These are phyloP conservation scores for Silurus aristotelis DNA, from an alignment of 2,797 vertebrate species.

Conservation along the genomic window DNA sequence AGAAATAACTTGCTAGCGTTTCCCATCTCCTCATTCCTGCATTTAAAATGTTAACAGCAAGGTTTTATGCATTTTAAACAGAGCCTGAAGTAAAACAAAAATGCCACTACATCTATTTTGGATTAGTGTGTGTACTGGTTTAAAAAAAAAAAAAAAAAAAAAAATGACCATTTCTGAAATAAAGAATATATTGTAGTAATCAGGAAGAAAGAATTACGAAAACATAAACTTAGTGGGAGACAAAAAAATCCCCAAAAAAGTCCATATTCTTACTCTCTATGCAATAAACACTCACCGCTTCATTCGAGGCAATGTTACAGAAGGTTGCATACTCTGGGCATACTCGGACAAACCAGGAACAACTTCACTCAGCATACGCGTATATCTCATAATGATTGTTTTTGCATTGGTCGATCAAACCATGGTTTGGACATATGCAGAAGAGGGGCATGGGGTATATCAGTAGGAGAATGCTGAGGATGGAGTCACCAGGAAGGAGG, in stretches of 20 bases:
- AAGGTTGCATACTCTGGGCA: not conserved
- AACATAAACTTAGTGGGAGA: not conserved
- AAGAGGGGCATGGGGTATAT: too few species aligned
- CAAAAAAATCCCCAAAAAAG: too few species aligned
- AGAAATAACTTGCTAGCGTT: not conserved
- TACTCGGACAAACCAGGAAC: slow-evolving; percentile 19
- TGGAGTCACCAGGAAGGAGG: too few species aligned
- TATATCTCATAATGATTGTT: not conserved
- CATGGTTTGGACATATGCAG: too few species aligned
- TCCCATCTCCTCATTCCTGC: not conserved
- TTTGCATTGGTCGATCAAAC: too few species aligned
- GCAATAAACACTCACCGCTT: not conserved
- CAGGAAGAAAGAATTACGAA: not conserved
- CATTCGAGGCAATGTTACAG: not conserved
- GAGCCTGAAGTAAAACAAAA: not conserved
- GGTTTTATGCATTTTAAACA: not conserved
- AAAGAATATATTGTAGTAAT: not conserved
- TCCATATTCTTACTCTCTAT: not conserved
- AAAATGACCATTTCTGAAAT: not conserved
- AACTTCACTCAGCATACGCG: slow-evolving; percentile 19
- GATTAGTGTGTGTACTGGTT: not conserved
- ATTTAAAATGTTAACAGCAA: not conserved
- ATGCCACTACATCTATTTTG: not conserved
- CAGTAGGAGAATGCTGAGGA: too few species aligned
- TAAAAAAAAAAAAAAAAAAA: not conserved